Evolutionary conservation across 1,140 invertebrate genomes (phyloP), one percentile per base, ranked within the genome.

Genomic region (Ceratina japonica): DNA sequence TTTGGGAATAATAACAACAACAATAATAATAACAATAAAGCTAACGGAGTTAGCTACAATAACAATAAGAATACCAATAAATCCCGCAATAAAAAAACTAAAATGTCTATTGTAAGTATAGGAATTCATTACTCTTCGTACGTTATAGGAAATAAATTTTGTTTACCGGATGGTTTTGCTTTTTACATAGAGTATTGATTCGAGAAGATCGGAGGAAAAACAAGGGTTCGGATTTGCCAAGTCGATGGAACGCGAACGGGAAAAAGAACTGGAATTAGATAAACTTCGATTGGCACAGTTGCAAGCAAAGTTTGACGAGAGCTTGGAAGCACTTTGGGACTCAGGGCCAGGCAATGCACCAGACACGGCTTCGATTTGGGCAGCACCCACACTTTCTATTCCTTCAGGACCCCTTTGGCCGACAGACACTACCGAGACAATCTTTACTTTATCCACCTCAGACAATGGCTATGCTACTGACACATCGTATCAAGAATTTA

Each of bases 291-390:
- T 95, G 80, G 94, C 94, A 8, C 93, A 94, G 82, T 93, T 95
- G 75, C 93, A 95, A 85, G 95, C 95, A 12, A 95, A 95, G 87
- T 95, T 95, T 88, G 93, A 95, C 88, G 91, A 93, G 59, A 94
- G 93, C 86, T 91, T 95, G n/a, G 94, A 95, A 87, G 94, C 94
- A 37, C 88, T 95, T 54, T 95, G 95, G 95, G 91, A 91, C 64
- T 89, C 87, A 66, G 90, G 91, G 68, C 86, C 90, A 15, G 90
- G 91, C 31, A 91, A 91, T 81, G 87, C 87, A 27, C 90, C 89
- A 27, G 90, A 89, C 58, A 84, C 82, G 24, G 87, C 91, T 83
- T 92, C 92, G 56, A 92, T 92, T 68, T 92, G 92, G 92, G 91
- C 91, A 79, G 92, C 92, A 79, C 92, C 92, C 37, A 90, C 91